These are phyloP conservation scores for Microcebus murinus DNA, from an alignment of 2,113 vertebrate genomes.

Conservation along the genomic window DNA sequence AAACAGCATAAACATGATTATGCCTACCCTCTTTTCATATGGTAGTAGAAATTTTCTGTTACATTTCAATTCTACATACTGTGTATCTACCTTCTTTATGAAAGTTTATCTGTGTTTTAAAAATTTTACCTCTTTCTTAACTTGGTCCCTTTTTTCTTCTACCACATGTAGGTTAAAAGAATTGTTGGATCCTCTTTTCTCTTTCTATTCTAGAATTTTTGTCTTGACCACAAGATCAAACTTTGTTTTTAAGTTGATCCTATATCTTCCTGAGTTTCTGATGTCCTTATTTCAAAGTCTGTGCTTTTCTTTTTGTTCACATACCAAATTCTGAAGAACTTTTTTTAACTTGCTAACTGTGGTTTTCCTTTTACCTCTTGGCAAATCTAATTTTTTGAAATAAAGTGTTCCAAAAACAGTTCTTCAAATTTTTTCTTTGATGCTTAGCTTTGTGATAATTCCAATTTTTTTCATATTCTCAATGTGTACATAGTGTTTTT, in stretches of 20 bases:
- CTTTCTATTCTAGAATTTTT: constrained; percentile 47
- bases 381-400: constrained; percentile 58
- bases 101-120: constrained; percentile 59
- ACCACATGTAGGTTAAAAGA: constrained; percentile 74
- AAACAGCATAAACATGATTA: not conserved
- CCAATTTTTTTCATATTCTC: not conserved
- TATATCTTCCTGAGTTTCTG: constrained; percentile 65
- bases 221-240: constrained; percentile 74
- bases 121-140: constrained; percentile 41
- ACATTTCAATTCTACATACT: not conserved
- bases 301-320: constrained; percentile 58
- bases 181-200: constrained; percentile 60
- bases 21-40: not conserved
- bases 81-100: not conserved
- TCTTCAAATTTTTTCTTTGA: constrained; percentile 36
- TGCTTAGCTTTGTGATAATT: not conserved
- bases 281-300: constrained; percentile 77
- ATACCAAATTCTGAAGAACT: constrained; percentile 42
- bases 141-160: constrained; percentile 64
- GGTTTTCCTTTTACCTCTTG: constrained; percentile 54
- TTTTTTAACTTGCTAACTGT: constrained; percentile 17
- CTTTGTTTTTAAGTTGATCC: constrained; percentile 74
- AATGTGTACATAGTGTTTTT: not conserved
- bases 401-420: constrained; percentile 48
- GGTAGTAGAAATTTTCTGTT: not conserved